Evolutionary conservation across 2,113 vertebrate species (phyloP).

Genomic region (Oceanites oceanicus): DNA sequence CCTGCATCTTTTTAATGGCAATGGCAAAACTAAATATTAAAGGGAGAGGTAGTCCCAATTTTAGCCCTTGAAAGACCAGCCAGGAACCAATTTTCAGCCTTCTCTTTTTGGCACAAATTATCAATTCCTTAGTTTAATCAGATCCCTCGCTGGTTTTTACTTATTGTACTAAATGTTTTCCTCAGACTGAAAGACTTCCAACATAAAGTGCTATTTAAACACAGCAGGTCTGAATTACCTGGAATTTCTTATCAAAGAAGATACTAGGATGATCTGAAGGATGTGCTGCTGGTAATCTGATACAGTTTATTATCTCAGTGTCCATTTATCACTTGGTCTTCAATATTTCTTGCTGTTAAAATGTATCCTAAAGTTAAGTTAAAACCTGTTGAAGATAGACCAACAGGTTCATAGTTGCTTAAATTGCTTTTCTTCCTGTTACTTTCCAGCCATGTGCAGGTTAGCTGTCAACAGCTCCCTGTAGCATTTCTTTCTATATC

Average conservation of each 20-base stretch:
- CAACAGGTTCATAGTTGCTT: neutral
- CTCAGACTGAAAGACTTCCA: neutral
- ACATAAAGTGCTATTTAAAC: neutral
- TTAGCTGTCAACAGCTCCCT: neutral
- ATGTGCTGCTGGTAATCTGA: neutral
- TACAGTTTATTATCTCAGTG: neutral
- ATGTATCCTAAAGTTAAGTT: neutral
- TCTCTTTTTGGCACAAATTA: neutral
- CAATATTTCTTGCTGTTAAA: neutral
- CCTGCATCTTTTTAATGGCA: neutral
- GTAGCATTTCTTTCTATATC: neutral
- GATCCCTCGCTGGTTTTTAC: neutral
- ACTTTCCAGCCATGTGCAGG: neutral
- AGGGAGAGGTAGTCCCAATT: neutral
- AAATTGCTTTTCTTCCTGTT: neutral
- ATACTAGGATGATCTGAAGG: neutral
- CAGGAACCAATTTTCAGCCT: neutral
- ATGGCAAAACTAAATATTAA: neutral
- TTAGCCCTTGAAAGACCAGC: neutral
- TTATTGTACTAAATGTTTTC: neutral
- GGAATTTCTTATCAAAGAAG: neutral
- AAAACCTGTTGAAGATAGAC: neutral
- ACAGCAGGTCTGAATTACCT: neutral
- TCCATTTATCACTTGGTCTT: neutral
- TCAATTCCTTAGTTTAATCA: neutral